Percentiles rank a stretch among this genome's conserved stretches.
phyloP scores from a whole-genome alignment of 2,113 vertebrate species.

The Takifugu flavidus region DNA sequence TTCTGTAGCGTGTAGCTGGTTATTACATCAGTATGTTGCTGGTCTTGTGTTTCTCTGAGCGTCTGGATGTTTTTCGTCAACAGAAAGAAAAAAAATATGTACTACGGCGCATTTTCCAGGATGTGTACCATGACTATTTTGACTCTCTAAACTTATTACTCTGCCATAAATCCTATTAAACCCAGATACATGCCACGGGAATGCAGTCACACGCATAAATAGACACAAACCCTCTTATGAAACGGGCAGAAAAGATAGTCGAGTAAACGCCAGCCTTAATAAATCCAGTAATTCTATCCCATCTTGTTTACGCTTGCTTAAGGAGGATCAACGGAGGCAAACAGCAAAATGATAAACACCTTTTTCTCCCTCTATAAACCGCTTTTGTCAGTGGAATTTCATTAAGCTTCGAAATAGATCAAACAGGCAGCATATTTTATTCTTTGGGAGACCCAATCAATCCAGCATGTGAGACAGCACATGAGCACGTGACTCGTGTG shows the following conservation, averaged over 20 bases:
- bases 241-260: conserved; percentile 3
- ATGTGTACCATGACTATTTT: conserved; percentile 4
- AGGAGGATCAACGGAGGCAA: conserved; percentile 7
- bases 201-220: not conserved
- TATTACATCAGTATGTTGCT: no score
- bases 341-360: not conserved
- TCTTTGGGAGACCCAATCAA: not conserved
- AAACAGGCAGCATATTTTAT: not conserved
- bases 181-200: not conserved
- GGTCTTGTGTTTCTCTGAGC: no score
- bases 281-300: conserved; percentile 23
- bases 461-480: conserved; percentile 1
- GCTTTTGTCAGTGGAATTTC: not conserved
- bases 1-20: no score
- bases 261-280: conserved; percentile 34
- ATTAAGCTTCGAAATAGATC: not conserved
- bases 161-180: conserved; percentile 46
- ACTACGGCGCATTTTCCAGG: no score
- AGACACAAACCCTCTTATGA: not conserved
- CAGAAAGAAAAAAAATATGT: no score
- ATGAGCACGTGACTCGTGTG: not conserved
- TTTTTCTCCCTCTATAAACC: not conserved
- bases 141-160: conserved; percentile 18
- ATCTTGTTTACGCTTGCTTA: conserved; percentile 4
- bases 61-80: no score